Evolutionary conservation across 2,888 invertebrate species (phyloP).

Genomic region (Magallana nippona): DNA sequence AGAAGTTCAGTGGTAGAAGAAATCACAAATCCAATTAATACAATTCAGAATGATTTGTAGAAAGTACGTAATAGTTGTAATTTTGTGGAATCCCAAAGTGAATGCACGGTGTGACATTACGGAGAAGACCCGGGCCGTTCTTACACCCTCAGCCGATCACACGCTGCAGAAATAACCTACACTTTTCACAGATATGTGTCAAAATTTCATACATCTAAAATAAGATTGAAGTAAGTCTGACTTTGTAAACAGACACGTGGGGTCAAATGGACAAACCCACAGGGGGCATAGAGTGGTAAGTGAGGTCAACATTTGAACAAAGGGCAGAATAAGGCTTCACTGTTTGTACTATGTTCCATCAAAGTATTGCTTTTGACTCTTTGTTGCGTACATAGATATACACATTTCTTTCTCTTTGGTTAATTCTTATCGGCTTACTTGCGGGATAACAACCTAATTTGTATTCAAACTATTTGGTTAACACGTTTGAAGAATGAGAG

Average conservation of each 20-base stretch:
- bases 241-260: conserved; percentile 31
- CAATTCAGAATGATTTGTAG: too few relatives aligned
- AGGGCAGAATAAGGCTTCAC: not conserved
- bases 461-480: not conserved
- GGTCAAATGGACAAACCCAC: conserved; percentile 28
- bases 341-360: too few relatives aligned
- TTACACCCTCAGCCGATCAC: not conserved
- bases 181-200: not conserved
- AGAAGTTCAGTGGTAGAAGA: too few relatives aligned
- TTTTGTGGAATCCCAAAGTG: not conserved
- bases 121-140: not conserved
- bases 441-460: not conserved
- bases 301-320: not conserved
- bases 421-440: not conserved
- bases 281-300: not conserved
- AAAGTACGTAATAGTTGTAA: too few relatives aligned
- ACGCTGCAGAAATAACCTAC: not conserved
- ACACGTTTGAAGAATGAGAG: conserved; percentile 5
- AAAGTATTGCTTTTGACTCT: too few relatives aligned
- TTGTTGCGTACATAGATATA: too few relatives aligned
- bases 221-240: conserved; percentile 8
- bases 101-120: not conserved
- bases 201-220: not conserved
- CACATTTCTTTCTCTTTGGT: too few relatives aligned
- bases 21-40: too few relatives aligned